Evolutionary conservation across 1,140 invertebrate genomes (phyloP), one percentile per base, ranked within the genome.

Genomic region (Varroa destructor): DNA sequence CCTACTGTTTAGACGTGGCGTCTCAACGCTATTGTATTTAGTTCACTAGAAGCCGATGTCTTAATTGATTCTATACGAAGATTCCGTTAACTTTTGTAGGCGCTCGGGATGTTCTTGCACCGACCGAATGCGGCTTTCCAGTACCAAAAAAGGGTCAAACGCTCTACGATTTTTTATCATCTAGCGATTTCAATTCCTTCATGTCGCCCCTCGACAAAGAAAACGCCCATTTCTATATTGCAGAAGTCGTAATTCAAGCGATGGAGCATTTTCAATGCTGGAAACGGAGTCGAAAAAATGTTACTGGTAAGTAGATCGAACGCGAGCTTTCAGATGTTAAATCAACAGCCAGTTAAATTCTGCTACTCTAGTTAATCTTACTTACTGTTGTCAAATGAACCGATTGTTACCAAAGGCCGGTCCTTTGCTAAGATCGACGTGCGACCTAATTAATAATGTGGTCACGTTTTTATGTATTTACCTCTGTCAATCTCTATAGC

Each of bases 211-310:
- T 67, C 12, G 61, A 67, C 36, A 67, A 82, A 80, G 89, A 92
- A 81, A 91, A 91, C 80, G 88, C 89, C 0, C 89, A 92, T 80
- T 92, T 92, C 78, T 87, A 84, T 76, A 87, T 91, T 73, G 89
- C 86, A 6, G 89, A 92, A 80, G 89, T 88, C 0, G 84, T 91
- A 75, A 91, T 92, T 75, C 84, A 88, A 61, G 89, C 87, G 54
- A 88, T 91, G 71, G 89, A 91, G 79, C 79, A 81, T 73, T 76
- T 81, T 2, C 84, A 84, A 73, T 84, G 79, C 64, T 25, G 12
- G 46, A 51, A 51, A 8, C 46, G 46, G 4, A 51, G 4, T 8
- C 46, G 46, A 8, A 8, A 81, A 82, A 72, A 76, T 76, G 6
- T 77, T 79, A 73, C 74, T 80, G 43, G 75, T 79, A 56, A 73